Conservation (phyloP, 2,888 invertebrate species). For the Stenolophus ochropezus region DNA sequence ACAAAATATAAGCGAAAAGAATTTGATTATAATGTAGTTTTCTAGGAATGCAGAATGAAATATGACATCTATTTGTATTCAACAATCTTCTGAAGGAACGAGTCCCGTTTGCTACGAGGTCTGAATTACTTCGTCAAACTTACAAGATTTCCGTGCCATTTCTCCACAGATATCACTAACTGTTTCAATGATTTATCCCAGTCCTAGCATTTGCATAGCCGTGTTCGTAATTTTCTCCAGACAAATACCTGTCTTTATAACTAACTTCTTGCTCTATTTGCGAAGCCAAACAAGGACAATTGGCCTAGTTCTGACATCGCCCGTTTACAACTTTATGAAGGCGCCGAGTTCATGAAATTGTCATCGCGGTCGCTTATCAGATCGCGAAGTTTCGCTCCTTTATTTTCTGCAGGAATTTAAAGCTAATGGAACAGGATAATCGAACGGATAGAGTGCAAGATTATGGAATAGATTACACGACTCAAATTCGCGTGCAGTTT, state of each 20-base stretch:
- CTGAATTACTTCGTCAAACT: not conserved
- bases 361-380: not conserved
- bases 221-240: constrained; percentile 12
- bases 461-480: not conserved
- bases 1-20: no score
- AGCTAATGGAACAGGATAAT: not conserved
- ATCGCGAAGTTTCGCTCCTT: not conserved
- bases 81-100: not conserved
- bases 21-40: no score
- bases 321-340: constrained; percentile 11
- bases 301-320: not conserved
- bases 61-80: not conserved
- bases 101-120: not conserved
- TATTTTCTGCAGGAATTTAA: not conserved
- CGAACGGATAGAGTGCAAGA: not conserved
- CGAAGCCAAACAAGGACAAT: constrained; percentile 7
- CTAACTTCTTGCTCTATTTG: constrained; percentile 16
- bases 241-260: constrained; percentile 25
- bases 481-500: not conserved
- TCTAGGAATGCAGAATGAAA: not conserved
- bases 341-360: constrained; percentile 1
- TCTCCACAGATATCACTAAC: not conserved
- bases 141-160: not conserved
- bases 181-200: not conserved
- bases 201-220: not conserved